Conservation (phyloP, 1,140 invertebrate species). For the Macrocentrus cingulum region DNA sequence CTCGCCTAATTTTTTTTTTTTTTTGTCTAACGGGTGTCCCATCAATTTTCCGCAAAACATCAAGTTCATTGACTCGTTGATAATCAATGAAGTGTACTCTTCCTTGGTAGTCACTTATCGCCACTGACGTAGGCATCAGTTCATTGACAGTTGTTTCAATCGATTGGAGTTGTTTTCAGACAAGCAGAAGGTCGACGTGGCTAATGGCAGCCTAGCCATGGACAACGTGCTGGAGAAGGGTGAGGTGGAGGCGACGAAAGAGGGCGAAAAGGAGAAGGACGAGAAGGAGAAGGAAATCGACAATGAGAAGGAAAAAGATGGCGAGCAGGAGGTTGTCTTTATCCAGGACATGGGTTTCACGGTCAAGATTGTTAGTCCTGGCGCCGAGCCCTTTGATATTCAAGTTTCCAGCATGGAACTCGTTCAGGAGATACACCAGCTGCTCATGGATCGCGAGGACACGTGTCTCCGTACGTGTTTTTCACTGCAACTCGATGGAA, state of each 20-base stretch:
- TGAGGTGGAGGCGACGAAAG: conserved; percentile 60
- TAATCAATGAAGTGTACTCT: no score
- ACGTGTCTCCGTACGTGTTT: conserved; percentile 98
- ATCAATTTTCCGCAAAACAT: neutral
- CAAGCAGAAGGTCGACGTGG: conserved; percentile 43
- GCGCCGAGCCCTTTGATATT: conserved; percentile 87
- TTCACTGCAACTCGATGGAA: conserved; percentile 90
- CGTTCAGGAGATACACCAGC: conserved; percentile 96
- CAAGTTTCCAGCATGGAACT: conserved; percentile 97
- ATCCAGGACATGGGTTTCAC: conserved; percentile 93
- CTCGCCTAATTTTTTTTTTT: neutral
- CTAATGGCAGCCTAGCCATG: conserved; percentile 36
- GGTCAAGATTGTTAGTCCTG: conserved; percentile 87
- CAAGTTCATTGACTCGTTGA: conserved; percentile 1
- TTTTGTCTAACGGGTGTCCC: no score
- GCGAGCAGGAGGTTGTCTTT: conserved; percentile 80
- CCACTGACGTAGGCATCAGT: neutral
- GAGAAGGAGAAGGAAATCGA: conserved; percentile 41
- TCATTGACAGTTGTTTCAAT: conserved; percentile 3
- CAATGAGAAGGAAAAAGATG: conserved; percentile 51
- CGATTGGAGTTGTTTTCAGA: conserved; percentile 9
- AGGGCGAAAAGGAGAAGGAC: conserved; percentile 51
- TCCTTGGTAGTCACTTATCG: neutral
- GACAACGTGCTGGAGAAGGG: conserved; percentile 59
- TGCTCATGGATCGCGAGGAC: conserved; percentile 96